A percentile compares a stretch with the other conserved stretches of the same genome.
Conservation (phyloP, 2,797 vertebrate genomes). For the Tolypeutes matacus region DNA sequence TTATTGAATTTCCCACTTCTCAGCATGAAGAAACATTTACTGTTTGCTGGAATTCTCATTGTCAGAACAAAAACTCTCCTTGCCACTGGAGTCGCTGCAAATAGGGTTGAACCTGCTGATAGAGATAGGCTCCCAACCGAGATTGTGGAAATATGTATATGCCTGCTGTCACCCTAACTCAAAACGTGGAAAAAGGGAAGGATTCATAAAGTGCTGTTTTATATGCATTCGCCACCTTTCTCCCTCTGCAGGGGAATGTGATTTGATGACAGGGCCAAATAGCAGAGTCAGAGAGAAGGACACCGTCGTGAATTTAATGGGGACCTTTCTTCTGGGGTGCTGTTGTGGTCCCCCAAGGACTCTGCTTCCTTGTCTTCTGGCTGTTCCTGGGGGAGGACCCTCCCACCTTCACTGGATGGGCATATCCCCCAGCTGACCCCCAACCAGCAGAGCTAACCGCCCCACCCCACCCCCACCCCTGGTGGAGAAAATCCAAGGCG, state of each 20-base stretch:
- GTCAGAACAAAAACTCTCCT: constrained; percentile 71
- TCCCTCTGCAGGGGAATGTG: neutral
- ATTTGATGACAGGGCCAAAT: neutral
- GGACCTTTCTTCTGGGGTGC: neutral
- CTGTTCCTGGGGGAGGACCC: neutral
- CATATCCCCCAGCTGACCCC: neutral
- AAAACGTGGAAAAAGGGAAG: neutral
- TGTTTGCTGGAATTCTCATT: constrained; percentile 78
- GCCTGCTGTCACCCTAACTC: constrained; percentile 22
- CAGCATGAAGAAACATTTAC: constrained; percentile 78
- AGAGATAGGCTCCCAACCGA: neutral
- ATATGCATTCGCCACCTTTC: neutral
- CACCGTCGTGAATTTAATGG: neutral
- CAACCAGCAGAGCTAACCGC: neutral
- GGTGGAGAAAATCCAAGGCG: neutral
- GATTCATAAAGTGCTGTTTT: neutral
- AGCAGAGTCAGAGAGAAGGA: neutral
- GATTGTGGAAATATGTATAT: neutral
- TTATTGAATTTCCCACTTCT: constrained; percentile 84
- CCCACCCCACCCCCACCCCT: too few species aligned
- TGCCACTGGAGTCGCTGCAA: constrained; percentile 68
- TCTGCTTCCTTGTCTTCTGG: neutral
- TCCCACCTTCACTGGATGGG: neutral
- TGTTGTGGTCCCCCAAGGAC: neutral
- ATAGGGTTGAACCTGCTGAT: constrained; percentile 72